These are phyloP conservation scores for Drosophila demipolita DNA, from an alignment of 2,888 invertebrate species.

Conservation along the genomic window DNA sequence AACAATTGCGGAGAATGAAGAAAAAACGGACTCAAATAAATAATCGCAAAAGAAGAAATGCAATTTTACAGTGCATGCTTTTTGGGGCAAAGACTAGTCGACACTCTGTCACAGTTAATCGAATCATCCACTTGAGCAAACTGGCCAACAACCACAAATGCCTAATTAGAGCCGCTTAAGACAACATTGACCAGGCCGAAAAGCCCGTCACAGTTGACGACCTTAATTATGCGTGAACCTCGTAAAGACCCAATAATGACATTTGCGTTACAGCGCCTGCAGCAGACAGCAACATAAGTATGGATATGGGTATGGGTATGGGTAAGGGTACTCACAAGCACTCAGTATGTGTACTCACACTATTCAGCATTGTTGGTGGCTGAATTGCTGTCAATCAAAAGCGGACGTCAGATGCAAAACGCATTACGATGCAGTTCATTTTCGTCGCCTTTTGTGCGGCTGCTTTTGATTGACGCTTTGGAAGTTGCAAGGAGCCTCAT, in stretches of 20 bases:
- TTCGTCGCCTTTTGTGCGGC: constrained; percentile 38
- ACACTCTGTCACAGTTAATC: constrained; percentile 46
- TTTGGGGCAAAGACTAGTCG: constrained; percentile 14
- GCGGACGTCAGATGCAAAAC: constrained; percentile 52
- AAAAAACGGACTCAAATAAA: constrained; percentile 13
- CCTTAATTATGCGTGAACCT: constrained; percentile 76
- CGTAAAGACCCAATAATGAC: constrained; percentile 67
- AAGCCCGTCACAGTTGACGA: constrained; percentile 39
- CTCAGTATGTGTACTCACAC: not conserved
- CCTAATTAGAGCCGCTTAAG: constrained; percentile 74
- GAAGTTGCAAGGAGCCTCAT: constrained; percentile 29
- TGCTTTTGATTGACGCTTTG: constrained; percentile 47
- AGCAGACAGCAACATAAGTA: constrained; percentile 23
- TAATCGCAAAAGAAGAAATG: constrained; percentile 18
- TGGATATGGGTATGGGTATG: not conserved
- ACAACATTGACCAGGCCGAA: constrained; percentile 61
- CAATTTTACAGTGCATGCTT: constrained; percentile 29
- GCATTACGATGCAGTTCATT: constrained; percentile 49
- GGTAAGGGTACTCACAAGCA: not conserved
- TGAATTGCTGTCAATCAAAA: constrained; percentile 53
- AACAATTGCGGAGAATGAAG: constrained; percentile 13
- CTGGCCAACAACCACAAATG: constrained; percentile 30
- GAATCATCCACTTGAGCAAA: constrained; percentile 65
- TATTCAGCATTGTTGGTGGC: not conserved
- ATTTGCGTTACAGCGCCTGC: constrained; percentile 56